Evolutionary conservation across 2,113 vertebrate genomes (phyloP), one percentile per base, ranked within the genome.

Genomic region (Bos indicus): DNA sequence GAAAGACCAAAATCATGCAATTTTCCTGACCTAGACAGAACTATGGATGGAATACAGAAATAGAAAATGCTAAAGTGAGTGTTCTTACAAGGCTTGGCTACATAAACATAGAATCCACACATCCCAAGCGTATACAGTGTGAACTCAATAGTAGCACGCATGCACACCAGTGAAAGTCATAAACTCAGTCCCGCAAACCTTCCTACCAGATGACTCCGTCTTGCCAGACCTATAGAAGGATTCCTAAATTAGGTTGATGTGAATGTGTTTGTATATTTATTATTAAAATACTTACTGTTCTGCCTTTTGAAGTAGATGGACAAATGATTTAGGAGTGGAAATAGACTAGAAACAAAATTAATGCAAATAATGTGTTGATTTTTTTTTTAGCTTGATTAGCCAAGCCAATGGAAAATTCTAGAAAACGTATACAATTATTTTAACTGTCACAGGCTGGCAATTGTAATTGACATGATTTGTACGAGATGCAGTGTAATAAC

Each of bases 391-490:
- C 99, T 99, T 99, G 99, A 99, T 99, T 99, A 99, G 99, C 99
- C 99, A 99, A 99, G 99, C 99, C 99, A 99, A 99, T 99, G 99
- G 99, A 99, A 99, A 98, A 99, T 99, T 99, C 99, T 98, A 98
- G 99, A 99, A 99, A 99, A 99, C 98, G 98, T 99, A 99, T 99
- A 99, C 99, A 99, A 99, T 99, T 99, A 99, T 99, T 99, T 99
- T 99, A 99, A 99, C 99, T 99, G 99, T 99, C 99, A 99, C 98
- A 99, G 99, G 98, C 98, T 99, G 98, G 99, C 99, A 99, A 99
- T 99, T 99, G 99, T 99, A 99, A 99, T 99, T 99, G 99, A 99
- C 99, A 99, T 99, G 99, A 99, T 99, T 99, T 99, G 99, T 99
- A 99, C 97, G 99, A 99, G 99, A 99, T 99, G 99, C 99, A 98